Evolutionary conservation across 2,797 vertebrate species (phyloP), one percentile per base, ranked within the genome.

Genomic region (Malacoctenus gilli): DNA sequence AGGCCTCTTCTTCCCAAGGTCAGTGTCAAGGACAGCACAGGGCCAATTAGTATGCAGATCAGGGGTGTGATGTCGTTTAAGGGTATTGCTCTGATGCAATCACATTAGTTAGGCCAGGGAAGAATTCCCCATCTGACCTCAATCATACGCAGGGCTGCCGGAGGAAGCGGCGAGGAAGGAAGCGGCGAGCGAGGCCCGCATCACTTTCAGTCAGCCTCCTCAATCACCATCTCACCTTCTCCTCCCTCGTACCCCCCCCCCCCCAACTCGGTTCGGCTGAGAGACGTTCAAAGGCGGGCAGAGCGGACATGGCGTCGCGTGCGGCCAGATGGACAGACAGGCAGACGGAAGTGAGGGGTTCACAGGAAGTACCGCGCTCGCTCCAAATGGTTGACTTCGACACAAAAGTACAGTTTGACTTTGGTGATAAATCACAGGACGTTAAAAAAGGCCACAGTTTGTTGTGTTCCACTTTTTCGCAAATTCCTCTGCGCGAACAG

Each of bases 41-140:
- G 79, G 92, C 91, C 93, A 93, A 94, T 96, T 94, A 95, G 94
- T 92, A 96, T 96, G 95, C 95, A 96, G 94, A 95, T 95, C 93
- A 93, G 90, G 92, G 70, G 88, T 86, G 89, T 87, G 72, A 83
- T 89, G 84, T 92, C 92, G 93, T 95, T 95, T 94, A 95, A 94
- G 94, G 93, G 93, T 94, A 94, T 95, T 95, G 93, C 94, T 95
- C 91, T 92, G 91, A 94, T 95, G 93, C 94, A 95, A 94, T 95
- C 94, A 94, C 93, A 93, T 96, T 94, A 95, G 93, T 93, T 91
- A 90, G 94, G 89, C 92, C 93, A 91, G 92, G 89, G 89, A 93
- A 90, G 93, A 93, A 93, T 92, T 73, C 79, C 89, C 91, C 84
- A 85, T 83, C 86, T 91, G 94, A 96, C 94, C 95, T 95, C 94